phyloP scores from a whole-genome alignment of 2,888 invertebrate genomes.

The Apodemia duryi region DNA sequence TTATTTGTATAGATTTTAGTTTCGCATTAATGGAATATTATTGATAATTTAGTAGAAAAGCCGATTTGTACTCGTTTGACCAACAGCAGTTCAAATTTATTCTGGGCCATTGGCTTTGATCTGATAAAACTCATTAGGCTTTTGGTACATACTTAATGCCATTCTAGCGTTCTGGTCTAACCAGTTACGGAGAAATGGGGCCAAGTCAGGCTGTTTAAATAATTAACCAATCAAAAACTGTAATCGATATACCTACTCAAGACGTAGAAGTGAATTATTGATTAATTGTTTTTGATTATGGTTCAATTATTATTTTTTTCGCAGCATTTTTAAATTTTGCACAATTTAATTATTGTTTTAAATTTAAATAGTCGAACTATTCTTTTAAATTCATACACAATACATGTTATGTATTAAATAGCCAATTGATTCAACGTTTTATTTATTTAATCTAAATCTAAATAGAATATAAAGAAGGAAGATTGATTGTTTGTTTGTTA shows the following conservation, averaged over 20 bases:
- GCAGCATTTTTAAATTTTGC: no score
- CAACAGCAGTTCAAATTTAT: background rate
- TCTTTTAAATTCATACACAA: no score
- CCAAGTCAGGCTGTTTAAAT: constrained; percentile 4
- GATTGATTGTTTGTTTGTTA: no score
- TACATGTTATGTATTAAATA: no score
- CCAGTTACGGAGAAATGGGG: background rate
- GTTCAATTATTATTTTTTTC: no score
- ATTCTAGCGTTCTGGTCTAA: constrained; percentile 1
- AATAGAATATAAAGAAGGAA: no score
- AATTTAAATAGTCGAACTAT: no score
- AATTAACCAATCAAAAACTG: constrained; percentile 4
- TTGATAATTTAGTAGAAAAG: background rate
- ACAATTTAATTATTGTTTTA: no score
- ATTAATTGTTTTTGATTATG: no score
- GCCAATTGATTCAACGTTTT: no score
- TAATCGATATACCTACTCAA: background rate
- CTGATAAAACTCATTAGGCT: constrained; percentile 13
- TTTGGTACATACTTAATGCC: background rate
- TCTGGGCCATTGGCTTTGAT: constrained; percentile 10
- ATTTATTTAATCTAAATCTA: no score
- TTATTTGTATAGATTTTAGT: no score
- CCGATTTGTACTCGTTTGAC: background rate
- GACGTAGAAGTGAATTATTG: background rate
- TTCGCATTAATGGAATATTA: background rate